Evolutionary conservation across 2,113 vertebrate genomes (phyloP), one percentile per base, ranked within the genome.

Genomic region (Chloebia gouldiae): DNA sequence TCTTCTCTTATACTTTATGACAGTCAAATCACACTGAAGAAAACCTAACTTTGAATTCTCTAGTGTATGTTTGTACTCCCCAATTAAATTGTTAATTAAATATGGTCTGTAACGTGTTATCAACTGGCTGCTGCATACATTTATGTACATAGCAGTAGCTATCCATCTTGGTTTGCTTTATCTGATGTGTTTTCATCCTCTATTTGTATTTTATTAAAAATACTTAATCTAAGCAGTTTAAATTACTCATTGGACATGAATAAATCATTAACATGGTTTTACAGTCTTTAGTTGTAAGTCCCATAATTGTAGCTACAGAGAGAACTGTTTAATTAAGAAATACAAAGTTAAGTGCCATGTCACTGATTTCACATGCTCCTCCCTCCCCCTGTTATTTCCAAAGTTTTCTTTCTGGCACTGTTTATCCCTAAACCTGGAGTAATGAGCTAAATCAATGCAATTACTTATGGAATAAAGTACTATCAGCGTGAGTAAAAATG

Each of bases 141-240:
- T 51, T 70, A 45, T 66, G 27, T 56, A 78, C 70, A 59, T 59
- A 78, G 8, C 30, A 42, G 25, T 69, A 69, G 25, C n/a, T 86
- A 66, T n/a, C 40, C 14, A 82, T 31, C 33, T 59, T 80, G 42
- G 13, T 86, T 86, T 83, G 22, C 22, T 85, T 71, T 45, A 53
- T 90, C 57, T 90, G n/a, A 59, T 79, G 27, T 47, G 12, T 56
- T 89, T 92, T 24, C 13, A 51, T 59, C 4, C 4, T 75, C 10
- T 81, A 63, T 61, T 80, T 82, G 28, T 82, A 92, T 88, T 80
- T 88, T 86, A 81, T 78, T 86, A 59, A 87, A 92, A 73, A 57
- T 50, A 50, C 5, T 70, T 88, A 61, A 81, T 84, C 17, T 69
- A 86, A 60, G 14, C 10, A 77, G 10, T 92, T 90, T 30, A 80